Evolutionary conservation across 2,797 vertebrate genomes (phyloP).

Genomic region (Periparus ater): DNA sequence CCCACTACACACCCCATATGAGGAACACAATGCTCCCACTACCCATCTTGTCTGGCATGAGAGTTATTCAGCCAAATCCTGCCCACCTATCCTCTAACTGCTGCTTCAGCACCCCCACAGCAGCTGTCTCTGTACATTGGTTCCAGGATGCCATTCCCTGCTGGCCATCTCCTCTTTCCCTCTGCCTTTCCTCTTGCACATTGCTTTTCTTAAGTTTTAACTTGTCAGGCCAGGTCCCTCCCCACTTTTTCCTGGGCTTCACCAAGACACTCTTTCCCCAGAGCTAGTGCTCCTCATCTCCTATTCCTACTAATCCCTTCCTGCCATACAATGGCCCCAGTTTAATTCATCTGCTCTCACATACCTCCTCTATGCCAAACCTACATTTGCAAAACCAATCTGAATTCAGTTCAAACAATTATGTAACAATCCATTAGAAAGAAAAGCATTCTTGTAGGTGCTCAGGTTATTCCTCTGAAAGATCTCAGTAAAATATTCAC

Average conservation of each 20-base stretch:
- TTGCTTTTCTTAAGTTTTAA: not conserved
- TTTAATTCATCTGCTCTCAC: not conserved
- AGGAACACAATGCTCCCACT: not conserved
- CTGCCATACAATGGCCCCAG: not conserved
- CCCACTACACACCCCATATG: fast-evolving
- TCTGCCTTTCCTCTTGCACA: not conserved
- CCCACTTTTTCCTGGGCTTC: not conserved
- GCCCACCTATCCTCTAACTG: not conserved
- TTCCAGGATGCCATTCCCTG: not conserved
- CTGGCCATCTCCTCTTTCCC: not conserved
- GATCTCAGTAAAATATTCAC: not conserved
- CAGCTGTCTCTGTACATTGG: not conserved
- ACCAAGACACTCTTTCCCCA: not conserved
- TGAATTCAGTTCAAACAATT: not conserved
- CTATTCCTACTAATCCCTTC: not conserved
- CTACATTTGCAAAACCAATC: not conserved
- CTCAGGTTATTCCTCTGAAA: not conserved
- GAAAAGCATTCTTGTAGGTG: not conserved
- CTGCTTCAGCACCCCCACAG: not conserved
- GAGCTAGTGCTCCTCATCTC: not conserved
- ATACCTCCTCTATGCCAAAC: not conserved
- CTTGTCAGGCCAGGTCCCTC: not conserved
- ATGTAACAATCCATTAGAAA: not conserved
- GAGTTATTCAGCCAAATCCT: not conserved
- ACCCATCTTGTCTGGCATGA: not conserved